Conservation (phyloP, 2,797 vertebrate species). For the Mormyrus proboscirostris region DNA sequence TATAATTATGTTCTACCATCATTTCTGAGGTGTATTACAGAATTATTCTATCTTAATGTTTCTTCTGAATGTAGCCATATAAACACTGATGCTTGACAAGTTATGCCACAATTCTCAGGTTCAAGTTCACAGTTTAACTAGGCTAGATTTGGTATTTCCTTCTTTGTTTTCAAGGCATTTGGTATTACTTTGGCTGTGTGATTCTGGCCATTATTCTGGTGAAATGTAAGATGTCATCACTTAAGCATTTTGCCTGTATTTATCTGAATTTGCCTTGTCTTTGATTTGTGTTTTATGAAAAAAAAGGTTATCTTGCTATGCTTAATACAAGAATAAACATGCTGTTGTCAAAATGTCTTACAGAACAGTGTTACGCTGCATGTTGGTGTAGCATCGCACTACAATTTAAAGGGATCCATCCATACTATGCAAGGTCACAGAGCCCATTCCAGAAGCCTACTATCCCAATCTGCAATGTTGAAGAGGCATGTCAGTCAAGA, state of each 20-base stretch:
- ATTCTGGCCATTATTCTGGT: background rate
- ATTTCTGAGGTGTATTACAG: background rate
- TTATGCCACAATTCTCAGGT: background rate
- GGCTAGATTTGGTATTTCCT: background rate
- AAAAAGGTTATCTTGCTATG: background rate
- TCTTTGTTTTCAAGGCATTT: background rate
- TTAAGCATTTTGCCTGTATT: background rate
- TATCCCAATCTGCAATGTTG: background rate
- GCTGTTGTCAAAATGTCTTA: background rate
- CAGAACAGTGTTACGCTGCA: background rate
- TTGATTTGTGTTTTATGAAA: background rate
- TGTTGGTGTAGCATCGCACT: background rate
- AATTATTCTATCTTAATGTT: too few relatives aligned
- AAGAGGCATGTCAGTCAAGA: background rate
- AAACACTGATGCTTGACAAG: background rate
- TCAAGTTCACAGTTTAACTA: background rate
- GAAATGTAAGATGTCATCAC: background rate
- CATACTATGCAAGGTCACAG: background rate
- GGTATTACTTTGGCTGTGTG: background rate
- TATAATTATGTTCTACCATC: background rate
- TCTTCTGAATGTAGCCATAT: background rate
- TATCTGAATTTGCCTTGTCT: background rate
- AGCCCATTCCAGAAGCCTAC: background rate
- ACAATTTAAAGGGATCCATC: background rate
- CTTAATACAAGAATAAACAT: background rate